Evolutionary conservation across 1,140 invertebrate species (phyloP).

Genomic region (Orius insidiosus): DNA sequence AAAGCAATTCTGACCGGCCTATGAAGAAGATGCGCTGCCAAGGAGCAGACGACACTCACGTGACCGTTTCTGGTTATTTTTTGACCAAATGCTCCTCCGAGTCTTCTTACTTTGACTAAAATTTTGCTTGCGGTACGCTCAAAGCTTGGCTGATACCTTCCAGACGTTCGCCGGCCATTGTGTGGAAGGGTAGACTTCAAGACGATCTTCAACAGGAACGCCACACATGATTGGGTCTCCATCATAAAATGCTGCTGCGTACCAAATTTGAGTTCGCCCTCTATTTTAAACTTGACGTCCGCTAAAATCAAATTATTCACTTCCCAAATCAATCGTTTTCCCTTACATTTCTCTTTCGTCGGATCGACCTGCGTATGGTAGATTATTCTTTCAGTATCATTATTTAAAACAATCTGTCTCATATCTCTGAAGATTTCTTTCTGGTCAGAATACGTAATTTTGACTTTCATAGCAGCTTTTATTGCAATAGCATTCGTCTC

Average conservation of each 20-base stretch:
- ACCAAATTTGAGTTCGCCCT: no score
- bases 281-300: no score
- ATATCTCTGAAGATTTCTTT: conserved; percentile 5
- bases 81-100: conserved; percentile 55
- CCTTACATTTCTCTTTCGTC: conserved; percentile 14
- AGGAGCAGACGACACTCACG: conserved; percentile 37
- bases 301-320: no score
- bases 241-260: conserved; percentile 44
- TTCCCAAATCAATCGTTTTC: no score
- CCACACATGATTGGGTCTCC: conserved; percentile 45
- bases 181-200: conserved; percentile 40
- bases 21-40: conserved; percentile 40
- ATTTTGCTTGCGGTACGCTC: conserved; percentile 27
- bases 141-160: conserved; percentile 16
- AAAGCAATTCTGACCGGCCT: conserved; percentile 44
- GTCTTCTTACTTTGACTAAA: conserved; percentile 38
- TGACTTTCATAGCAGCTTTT: conserved; percentile 42
- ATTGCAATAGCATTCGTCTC: conserved; percentile 37
- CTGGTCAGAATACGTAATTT: conserved; percentile 35
- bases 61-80: conserved; percentile 39
- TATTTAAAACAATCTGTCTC: conserved; percentile 9
- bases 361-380: conserved; percentile 11
- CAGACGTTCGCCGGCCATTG: conserved; percentile 23
- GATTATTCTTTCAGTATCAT: conserved; percentile 9
- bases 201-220: conserved; percentile 44